Conservation (phyloP, 2,888 invertebrate genomes). For the Heliconius charithonia region DNA sequence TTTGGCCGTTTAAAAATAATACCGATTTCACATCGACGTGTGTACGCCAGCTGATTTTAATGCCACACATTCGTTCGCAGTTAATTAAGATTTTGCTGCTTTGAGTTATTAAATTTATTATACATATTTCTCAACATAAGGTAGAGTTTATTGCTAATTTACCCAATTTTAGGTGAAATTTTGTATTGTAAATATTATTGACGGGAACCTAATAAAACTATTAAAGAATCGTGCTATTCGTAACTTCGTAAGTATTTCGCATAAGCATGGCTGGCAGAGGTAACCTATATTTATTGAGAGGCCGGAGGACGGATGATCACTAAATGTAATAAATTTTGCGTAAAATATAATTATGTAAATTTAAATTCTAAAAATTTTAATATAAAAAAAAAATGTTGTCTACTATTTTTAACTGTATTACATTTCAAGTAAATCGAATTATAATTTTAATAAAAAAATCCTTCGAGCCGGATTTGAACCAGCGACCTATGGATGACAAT, state of each 20-base stretch:
- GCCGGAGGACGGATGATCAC: too few relatives aligned
- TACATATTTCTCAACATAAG: constrained; percentile 9
- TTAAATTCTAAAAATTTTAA: too few relatives aligned
- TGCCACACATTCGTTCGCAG: constrained; percentile 23
- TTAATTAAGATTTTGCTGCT: constrained; percentile 30
- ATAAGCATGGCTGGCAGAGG: too few relatives aligned
- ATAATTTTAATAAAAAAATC: constrained; percentile 53
- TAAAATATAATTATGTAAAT: too few relatives aligned
- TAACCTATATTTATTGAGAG: too few relatives aligned
- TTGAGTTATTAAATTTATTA: constrained; percentile 29
- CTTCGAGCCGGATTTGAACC: constrained; percentile 88
- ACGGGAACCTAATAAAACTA: neutral
- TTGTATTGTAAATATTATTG: neutral
- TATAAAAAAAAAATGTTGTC: too few relatives aligned
- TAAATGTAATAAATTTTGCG: too few relatives aligned
- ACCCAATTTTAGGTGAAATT: neutral
- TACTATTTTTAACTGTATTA: too few relatives aligned
- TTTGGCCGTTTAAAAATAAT: constrained; percentile 43
- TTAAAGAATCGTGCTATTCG: too few relatives aligned
- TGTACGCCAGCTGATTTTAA: constrained; percentile 24
- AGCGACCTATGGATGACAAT: constrained; percentile 85
- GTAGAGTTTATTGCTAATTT: neutral
- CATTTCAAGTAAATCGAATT: too few relatives aligned
- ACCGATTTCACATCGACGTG: constrained; percentile 7
- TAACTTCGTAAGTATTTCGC: too few relatives aligned